Evolutionary conservation across 1,140 invertebrate genomes (phyloP), one percentile per base, ranked within the genome.

Genomic region (Plodia interpunctella): DNA sequence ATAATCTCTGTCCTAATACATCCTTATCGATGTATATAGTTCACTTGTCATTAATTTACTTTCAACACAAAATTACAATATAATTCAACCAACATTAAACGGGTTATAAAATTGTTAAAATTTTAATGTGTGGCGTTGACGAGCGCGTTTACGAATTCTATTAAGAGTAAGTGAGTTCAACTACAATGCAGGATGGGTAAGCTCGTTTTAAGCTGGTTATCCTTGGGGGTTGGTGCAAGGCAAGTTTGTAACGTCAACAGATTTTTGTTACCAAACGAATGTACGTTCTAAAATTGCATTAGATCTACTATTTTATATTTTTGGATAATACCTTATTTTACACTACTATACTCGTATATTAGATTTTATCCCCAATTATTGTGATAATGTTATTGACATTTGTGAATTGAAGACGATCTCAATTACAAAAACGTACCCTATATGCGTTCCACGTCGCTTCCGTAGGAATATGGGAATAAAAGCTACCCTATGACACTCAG

Each of bases 131-230:
- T 11, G 3, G 21, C 6, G 19, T 20, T 25, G 21, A 53, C 51
- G 10, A 20, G 2, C n/a, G 13, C 51, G 51, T 53, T 53, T 53
- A 53, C n/a, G 20, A 28, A 53, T 53, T 53, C 20, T 53, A 52
- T 52, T 52, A 21, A 21, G 50, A 52, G 50, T 52, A 21, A 53
- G 51, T 25, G 51, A 53, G 51, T 53, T 15, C 19, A 25, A 53
- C 13, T 53, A 53, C 51, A 53, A 53, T 53, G 51, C 51, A n/a
- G 19, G 51, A 53, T 53, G 51, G 51, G 51, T 53, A 53, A 28
- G 20, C 51, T 25, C 5, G 20, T 25, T 53, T 21, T 53, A 53
- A 53, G 51, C 51, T 53, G 51, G 51, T 53, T 53, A 53, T 53
- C 51, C 51, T 53, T 28, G 10, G 20, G 13, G 13, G 0, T 10